Percentiles rank a stretch among this genome's conserved stretches.
Conservation (phyloP, 1,140 invertebrate species). For the Heliconius nattereri region DNA sequence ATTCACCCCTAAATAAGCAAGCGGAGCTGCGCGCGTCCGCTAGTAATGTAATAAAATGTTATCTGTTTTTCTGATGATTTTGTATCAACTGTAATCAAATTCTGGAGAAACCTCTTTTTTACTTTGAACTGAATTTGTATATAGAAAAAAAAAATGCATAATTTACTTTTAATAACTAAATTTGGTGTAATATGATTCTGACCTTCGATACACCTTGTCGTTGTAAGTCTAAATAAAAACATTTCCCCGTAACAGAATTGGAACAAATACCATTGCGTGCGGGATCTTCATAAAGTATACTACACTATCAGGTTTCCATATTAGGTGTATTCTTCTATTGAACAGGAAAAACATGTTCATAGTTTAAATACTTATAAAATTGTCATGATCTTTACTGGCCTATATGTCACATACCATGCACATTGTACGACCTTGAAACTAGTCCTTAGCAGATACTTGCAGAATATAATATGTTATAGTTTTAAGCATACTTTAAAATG, state of each 20-base stretch:
- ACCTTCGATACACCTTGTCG: too few relatives aligned
- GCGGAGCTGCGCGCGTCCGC: too few relatives aligned
- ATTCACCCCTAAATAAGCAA: too few relatives aligned
- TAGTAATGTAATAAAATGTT: too few relatives aligned
- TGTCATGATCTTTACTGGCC: background rate
- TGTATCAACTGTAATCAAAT: too few relatives aligned
- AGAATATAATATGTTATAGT: background rate
- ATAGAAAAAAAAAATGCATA: too few relatives aligned
- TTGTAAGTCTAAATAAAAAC: background rate
- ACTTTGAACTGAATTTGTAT: too few relatives aligned
- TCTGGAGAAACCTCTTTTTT: too few relatives aligned
- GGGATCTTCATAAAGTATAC: background rate
- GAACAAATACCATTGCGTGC: background rate
- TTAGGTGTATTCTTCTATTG: background rate
- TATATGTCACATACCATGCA: background rate
- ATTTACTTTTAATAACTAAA: too few relatives aligned
- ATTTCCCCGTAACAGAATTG: background rate
- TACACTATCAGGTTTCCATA: background rate
- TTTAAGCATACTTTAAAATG: background rate
- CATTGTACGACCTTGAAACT: background rate
- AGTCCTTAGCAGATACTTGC: background rate
- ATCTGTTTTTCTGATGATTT: too few relatives aligned
- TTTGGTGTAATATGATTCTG: too few relatives aligned
- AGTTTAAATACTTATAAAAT: slow-evolving; percentile 1
- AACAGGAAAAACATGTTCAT: background rate